These are phyloP conservation scores for Antechinus flavipes DNA, from an alignment of 2,113 vertebrate genomes.

Conservation along the genomic window DNA sequence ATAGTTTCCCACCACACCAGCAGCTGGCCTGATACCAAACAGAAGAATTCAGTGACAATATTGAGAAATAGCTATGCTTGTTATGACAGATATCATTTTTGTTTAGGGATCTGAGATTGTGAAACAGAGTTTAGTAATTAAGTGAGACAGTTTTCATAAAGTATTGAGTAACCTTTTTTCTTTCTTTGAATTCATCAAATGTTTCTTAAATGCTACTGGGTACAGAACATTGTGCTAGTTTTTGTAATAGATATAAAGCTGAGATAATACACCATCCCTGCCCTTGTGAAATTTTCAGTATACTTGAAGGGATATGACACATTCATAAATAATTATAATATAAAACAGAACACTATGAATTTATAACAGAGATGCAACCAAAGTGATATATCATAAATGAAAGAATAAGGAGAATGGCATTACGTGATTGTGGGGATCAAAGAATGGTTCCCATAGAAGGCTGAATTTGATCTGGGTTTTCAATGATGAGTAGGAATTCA, in stretches of 20 bases:
- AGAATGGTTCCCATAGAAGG: neutral
- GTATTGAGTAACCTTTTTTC: conserved; percentile 1
- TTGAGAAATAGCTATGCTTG: conserved; percentile 6
- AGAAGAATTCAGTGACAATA: conserved; percentile 25
- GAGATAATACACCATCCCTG: neutral
- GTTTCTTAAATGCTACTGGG: neutral
- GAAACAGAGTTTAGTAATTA: conserved; percentile 22
- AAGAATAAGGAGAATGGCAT: neutral
- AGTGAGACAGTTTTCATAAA: conserved; percentile 17
- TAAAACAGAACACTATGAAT: neutral
- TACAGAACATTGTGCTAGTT: neutral
- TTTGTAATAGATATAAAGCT: neutral
- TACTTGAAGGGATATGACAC: neutral
- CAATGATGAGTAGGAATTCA: neutral
- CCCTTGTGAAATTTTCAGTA: neutral
- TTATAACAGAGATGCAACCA: neutral
- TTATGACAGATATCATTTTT: conserved; percentile 21
- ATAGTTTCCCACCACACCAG: neutral
- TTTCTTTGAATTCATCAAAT: neutral
- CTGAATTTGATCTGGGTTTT: neutral
- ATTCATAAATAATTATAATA: neutral
- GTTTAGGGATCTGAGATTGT: conserved; percentile 25
- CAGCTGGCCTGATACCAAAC: neutral
- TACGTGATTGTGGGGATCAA: neutral
- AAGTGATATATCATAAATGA: neutral